Conservation (phyloP, 1,140 invertebrate species). For the Lepidotrigona ventralis region DNA sequence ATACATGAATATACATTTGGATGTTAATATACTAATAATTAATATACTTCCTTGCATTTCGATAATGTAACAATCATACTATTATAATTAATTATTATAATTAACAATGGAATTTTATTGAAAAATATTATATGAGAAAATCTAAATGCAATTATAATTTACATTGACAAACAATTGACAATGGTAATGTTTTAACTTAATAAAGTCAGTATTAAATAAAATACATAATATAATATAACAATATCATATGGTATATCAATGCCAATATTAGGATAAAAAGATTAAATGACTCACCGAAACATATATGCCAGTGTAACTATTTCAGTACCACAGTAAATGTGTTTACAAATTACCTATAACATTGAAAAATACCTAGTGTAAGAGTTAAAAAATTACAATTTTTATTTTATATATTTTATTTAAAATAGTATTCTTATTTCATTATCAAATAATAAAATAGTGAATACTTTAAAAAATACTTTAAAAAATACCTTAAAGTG, state of each 20-base stretch:
- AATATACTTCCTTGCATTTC: not conserved
- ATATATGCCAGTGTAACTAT: not conserved
- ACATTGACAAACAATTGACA: too few relatives aligned
- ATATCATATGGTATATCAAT: slow-evolving; percentile 20
- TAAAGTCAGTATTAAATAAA: not conserved
- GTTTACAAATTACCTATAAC: slow-evolving; percentile 23
- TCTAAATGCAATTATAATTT: not conserved
- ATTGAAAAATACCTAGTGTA: not conserved
- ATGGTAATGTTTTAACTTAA: not conserved
- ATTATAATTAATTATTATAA: not conserved
- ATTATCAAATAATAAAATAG: not conserved
- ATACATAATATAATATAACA: not conserved
- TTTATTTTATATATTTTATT: not conserved
- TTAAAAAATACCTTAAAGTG: not conserved
- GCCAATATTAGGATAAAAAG: slow-evolving; percentile 9
- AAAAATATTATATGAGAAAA: not conserved
- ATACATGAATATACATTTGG: not conserved
- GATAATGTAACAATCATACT: not conserved
- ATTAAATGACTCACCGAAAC: slow-evolving; percentile 31
- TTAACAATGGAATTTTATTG: not conserved
- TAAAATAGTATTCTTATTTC: not conserved
- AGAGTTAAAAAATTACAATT: not conserved
- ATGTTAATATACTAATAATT: not conserved
- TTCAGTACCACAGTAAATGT: not conserved
- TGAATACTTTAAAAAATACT: not conserved